Evolutionary conservation across 2,797 vertebrate genomes (phyloP), one percentile per base, ranked within the genome.

Genomic region (Crocodylus rhombifer): DNA sequence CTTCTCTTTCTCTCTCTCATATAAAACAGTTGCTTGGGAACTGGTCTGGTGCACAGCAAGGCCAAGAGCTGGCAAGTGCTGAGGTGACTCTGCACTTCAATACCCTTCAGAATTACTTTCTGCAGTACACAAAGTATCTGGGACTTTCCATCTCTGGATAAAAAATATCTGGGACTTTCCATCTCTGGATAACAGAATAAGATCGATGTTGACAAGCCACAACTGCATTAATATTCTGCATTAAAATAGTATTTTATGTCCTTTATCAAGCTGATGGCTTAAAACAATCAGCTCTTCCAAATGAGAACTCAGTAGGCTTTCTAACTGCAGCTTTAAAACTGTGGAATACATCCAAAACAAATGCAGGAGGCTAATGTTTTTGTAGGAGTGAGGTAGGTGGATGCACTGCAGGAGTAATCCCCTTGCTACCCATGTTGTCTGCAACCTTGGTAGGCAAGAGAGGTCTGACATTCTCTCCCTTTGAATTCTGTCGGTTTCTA

Each of bases 401-500:
- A 33, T 51, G 75, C 28, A 26, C 30, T 65, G 86, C 60, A 81
- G 63, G 26, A 92, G 62, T 51, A 63, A 84, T 64, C 74, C 33
- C 58, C 26, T 21, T 33, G 30, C 65, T 71, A 36, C 87, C n/a
- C n/a, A n/a, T 79, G 25, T 69, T 91, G 83, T 58, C 65, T 36
- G 4, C 56, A 82, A 82, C 60, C 73, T 91, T 80, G 55, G 33
- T 58, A 93, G 5, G 55, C 5, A 30, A 76, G 30, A 80, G 5
- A 20, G 30, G 42, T 88, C 36, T 57, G 58, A 92, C 14, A 63
- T 92, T 93, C 95, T 93, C 28, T 28, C 86, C 21, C 82, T 82
- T 86, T 91, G 64, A 86, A 87, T 92, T 84, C 69, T 18, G 63
- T 82, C 76, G 28, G 0, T 80, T 94, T 91, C 88, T 77, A 82